A percentile compares a stretch with the other conserved stretches of the same genome.
Conservation (phyloP, 2,888 invertebrate species). For the Tanaodytes sp. region DNA sequence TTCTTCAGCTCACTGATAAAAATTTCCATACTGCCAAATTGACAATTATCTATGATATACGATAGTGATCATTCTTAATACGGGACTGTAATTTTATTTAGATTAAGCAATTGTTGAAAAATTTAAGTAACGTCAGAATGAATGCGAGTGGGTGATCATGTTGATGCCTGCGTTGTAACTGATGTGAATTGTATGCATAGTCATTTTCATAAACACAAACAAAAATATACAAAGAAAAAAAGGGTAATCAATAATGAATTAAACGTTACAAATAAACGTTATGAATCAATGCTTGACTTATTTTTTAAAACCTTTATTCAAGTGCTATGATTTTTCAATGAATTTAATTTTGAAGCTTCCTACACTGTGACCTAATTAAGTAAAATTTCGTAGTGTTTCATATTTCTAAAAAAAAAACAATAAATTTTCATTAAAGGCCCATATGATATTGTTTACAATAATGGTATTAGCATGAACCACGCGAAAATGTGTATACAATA, state of each 20-base stretch:
- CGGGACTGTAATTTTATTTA: constrained; percentile 68
- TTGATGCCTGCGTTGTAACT: constrained; percentile 65
- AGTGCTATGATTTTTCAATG: no score
- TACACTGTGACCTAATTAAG: no score
- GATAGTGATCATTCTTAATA: constrained; percentile 69
- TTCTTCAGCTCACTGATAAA: constrained; percentile 66
- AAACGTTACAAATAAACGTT: constrained; percentile 62
- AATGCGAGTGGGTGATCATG: constrained; percentile 58
- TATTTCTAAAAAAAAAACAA: no score
- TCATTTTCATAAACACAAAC: constrained; percentile 49
- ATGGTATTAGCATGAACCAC: no score
- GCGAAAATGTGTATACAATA: no score
- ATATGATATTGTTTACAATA: no score
- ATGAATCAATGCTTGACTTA: no score
- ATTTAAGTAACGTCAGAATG: constrained; percentile 63
- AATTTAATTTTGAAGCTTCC: no score
- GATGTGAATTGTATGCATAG: constrained; percentile 59
- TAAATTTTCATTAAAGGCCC: no score
- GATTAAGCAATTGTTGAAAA: constrained; percentile 66
- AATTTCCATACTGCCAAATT: constrained; percentile 73
- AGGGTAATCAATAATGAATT: constrained; percentile 43
- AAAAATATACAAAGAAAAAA: constrained; percentile 59
- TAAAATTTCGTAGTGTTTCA: no score
- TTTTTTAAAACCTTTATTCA: no score
- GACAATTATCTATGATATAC: constrained; percentile 70